Evolutionary conservation across 2,797 vertebrate species (phyloP).

Genomic region (Syncerus caffer): DNA sequence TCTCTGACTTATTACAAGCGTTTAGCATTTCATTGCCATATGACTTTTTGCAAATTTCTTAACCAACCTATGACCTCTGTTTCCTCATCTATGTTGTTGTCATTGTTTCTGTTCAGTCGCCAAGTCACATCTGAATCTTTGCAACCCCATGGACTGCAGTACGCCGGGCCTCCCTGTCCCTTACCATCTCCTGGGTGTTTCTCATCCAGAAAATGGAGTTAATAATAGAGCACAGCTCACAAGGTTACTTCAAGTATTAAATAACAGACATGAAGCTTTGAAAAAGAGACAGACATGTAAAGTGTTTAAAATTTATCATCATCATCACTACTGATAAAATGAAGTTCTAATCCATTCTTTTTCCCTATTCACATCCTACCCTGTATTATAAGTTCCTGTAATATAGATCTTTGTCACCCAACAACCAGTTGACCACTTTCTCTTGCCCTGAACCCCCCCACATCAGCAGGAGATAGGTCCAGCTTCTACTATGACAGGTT

Average conservation of each 20-base stretch:
- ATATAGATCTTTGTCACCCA: neutral
- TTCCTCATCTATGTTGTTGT: neutral
- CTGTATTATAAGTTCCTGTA: neutral
- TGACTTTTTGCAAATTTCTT: neutral
- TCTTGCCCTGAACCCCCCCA: neutral
- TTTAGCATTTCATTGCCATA: neutral
- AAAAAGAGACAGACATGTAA: neutral
- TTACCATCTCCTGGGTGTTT: neutral
- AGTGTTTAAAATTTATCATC: neutral
- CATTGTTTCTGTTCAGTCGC: no score
- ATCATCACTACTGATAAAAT: neutral
- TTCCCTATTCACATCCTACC: neutral
- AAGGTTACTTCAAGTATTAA: neutral
- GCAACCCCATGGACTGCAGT: no score
- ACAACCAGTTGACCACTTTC: neutral
- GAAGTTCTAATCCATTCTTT: neutral
- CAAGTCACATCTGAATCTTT: no score
- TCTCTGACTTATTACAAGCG: neutral
- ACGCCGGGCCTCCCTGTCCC: no score
- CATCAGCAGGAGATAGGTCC: neutral
- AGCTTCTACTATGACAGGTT: constrained; percentile 33
- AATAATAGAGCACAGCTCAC: neutral
- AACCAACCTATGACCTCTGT: neutral
- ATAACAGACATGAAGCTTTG: neutral
- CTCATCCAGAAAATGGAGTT: neutral